Conservation (phyloP, 2,797 vertebrate genomes). For the Intellagama lesueurii region DNA sequence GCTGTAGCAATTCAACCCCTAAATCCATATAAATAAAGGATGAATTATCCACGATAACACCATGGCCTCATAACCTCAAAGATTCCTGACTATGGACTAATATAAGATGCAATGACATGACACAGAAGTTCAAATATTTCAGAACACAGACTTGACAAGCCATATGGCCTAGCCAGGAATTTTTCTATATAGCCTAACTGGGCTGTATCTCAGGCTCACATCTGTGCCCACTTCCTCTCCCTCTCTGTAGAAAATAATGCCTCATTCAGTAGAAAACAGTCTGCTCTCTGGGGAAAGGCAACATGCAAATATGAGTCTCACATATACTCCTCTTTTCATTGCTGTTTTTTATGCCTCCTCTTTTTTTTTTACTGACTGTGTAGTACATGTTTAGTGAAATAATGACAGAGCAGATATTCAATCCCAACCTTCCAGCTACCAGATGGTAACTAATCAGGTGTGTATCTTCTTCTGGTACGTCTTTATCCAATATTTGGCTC, state of each 20-base stretch:
- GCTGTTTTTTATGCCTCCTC: no score
- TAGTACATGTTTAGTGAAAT: background rate
- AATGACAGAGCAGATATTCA: slow-evolving; percentile 6
- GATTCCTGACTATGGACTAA: background rate
- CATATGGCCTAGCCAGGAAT: background rate
- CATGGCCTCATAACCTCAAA: background rate
- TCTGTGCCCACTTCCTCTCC: background rate
- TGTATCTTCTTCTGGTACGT: background rate
- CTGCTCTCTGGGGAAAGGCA: background rate
- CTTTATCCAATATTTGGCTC: background rate
- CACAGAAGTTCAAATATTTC: background rate
- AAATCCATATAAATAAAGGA: background rate
- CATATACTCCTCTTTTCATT: background rate
- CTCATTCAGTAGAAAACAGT: background rate
- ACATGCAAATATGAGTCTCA: background rate
- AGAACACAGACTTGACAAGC: background rate
- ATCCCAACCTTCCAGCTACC: background rate
- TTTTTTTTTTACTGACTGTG: background rate
- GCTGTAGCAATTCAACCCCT: background rate
- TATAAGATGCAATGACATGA: background rate
- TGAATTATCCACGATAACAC: background rate
- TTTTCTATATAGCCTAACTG: background rate
- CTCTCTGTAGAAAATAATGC: background rate
- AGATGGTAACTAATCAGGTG: background rate
- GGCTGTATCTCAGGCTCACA: background rate